These are phyloP conservation scores for Erannis defoliaria DNA, from an alignment of 2,888 invertebrate species.

Conservation along the genomic window DNA sequence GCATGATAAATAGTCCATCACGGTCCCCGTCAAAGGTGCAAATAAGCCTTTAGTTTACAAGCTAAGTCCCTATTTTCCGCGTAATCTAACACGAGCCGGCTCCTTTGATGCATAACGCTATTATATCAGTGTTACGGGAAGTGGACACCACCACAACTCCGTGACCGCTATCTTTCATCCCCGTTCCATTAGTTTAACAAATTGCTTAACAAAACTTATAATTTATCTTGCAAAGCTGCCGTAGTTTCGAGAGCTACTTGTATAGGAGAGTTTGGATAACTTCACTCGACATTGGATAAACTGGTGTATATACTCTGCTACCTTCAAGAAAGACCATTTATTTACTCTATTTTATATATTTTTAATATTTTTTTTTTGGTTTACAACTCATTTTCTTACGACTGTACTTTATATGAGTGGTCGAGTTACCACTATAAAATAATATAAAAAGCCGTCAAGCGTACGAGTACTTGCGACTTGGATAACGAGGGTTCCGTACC, in stretches of 20 bases:
- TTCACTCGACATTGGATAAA: not conserved
- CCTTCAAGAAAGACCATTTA: too few species aligned
- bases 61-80: constrained; percentile 39
- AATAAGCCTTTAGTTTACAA: constrained; percentile 39
- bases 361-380: too few species aligned
- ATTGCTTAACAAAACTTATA: constrained; percentile 58
- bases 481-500: too few species aligned
- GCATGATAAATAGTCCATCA: constrained; percentile 18
- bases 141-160: constrained; percentile 61
- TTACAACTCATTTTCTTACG: too few species aligned
- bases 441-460: too few species aligned
- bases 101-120: constrained; percentile 56
- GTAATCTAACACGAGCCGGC: constrained; percentile 23
- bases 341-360: too few species aligned
- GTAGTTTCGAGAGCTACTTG: constrained; percentile 5
- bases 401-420: too few species aligned
- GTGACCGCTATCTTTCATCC: constrained; percentile 67
- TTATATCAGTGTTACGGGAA: constrained; percentile 64
- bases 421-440: too few species aligned
- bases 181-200: constrained; percentile 70
- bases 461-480: too few species aligned
- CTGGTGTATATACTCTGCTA: too few species aligned
- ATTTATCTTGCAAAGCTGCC: constrained; percentile 20
- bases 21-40: constrained; percentile 19
- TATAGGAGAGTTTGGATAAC: constrained; percentile 14